These are phyloP conservation scores for Megalops cyprinoides DNA, from an alignment of 2,797 vertebrate genomes.

Conservation along the genomic window DNA sequence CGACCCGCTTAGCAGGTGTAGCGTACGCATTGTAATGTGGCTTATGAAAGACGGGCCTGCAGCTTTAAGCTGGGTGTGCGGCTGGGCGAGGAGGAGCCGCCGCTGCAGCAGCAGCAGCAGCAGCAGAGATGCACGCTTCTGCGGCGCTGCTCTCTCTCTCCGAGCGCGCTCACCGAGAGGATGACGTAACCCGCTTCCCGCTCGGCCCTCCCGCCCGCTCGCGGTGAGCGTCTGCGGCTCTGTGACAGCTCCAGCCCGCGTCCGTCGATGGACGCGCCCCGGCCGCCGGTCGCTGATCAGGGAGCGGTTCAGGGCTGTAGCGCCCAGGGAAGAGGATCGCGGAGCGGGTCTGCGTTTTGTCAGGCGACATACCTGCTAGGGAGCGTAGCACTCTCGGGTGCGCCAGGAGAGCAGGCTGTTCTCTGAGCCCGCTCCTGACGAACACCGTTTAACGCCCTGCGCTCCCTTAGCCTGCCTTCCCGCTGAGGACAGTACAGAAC, in stretches of 20 bases:
- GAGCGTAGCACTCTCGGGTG: no score
- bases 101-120: slow-evolving; percentile 42
- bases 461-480: no score
- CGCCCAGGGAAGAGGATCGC: not conserved
- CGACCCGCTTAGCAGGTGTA: not conserved
- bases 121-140: slow-evolving; percentile 47
- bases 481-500: no score
- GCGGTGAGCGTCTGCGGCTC: slow-evolving; percentile 16
- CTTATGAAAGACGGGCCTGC: not conserved
- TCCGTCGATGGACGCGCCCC: not conserved
- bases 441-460: no score
- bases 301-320: not conserved
- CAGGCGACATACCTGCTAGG: not conserved
- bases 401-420: no score
- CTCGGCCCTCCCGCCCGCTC: slow-evolving; percentile 29
- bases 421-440: no score
- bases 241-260: not conserved
- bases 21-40: not conserved
- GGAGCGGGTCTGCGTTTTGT: not conserved
- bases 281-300: not conserved
- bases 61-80: not conserved
- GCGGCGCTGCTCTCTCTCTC: not conserved
- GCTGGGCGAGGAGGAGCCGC: not conserved
- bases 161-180: slow-evolving; percentile 45
- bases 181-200: slow-evolving; percentile 36